Evolutionary conservation across 2,888 invertebrate species (phyloP).

Genomic region (Ypsolopha scabrella): DNA sequence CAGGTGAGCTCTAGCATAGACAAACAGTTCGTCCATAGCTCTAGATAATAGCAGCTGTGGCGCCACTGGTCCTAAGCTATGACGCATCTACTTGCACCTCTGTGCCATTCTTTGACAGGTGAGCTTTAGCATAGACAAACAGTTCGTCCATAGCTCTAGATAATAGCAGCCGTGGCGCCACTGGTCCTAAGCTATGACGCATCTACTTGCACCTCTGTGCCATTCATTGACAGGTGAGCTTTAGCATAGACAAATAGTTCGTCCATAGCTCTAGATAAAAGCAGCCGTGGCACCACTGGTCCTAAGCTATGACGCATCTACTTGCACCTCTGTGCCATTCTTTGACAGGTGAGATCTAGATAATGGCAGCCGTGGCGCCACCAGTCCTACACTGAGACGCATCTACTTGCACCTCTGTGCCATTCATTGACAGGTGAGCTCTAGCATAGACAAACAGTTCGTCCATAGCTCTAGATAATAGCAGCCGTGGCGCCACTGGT

Average conservation of each 20-base stretch:
- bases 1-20: slow-evolving; percentile 37
- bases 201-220: neutral
- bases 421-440: slow-evolving; percentile 50
- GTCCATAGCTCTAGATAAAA: no score
- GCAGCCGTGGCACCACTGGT: slow-evolving; percentile 3
- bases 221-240: slow-evolving; percentile 41
- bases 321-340: slow-evolving; percentile 5
- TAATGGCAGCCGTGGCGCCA: slow-evolving; percentile 57
- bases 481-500: slow-evolving; percentile 55
- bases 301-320: slow-evolving; percentile 3
- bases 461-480: no score
- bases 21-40: no score
- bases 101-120: slow-evolving; percentile 59
- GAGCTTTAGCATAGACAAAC: no score
- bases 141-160: no score
- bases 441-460: no score
- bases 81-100: slow-evolving; percentile 60
- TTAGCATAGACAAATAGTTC: no score
- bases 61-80: slow-evolving; percentile 33
- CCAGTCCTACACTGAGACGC: slow-evolving; percentile 61
- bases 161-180: slow-evolving; percentile 2
- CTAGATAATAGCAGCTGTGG: neutral
- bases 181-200: slow-evolving; percentile 5
- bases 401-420: slow-evolving; percentile 58
- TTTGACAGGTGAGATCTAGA: slow-evolving; percentile 1